Percentiles rank a stretch among this genome's conserved stretches.
phyloP scores from a whole-genome alignment of 2,888 invertebrate genomes.

The Flexamia atlantica region DNA sequence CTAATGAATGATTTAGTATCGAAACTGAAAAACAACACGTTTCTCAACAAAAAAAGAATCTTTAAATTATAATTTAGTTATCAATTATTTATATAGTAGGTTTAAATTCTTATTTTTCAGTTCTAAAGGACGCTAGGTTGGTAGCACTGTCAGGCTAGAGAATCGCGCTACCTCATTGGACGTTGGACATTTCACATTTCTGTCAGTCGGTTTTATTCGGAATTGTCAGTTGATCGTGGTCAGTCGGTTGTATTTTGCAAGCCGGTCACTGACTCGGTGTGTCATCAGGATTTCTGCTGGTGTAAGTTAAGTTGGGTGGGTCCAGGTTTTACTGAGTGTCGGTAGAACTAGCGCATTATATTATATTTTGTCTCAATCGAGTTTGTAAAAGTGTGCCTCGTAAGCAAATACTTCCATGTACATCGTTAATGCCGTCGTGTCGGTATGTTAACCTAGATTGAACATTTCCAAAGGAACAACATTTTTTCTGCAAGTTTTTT shows the following conservation, averaged over 20 bases:
- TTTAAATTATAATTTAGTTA: too few relatives aligned
- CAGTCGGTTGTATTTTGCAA: background rate
- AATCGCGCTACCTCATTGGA: background rate
- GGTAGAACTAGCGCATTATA: too few relatives aligned
- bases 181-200: background rate
- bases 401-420: too few relatives aligned
- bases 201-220: background rate
- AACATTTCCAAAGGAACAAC: background rate
- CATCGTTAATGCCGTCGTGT: conserved; percentile 2
- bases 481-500: background rate
- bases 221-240: conserved; percentile 24
- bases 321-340: background rate
- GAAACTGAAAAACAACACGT: too few relatives aligned
- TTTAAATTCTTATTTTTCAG: background rate
- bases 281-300: background rate
- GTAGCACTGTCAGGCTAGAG: background rate
- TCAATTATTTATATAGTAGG: too few relatives aligned
- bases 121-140: background rate
- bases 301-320: conserved; percentile 20
- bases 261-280: background rate
- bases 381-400: too few relatives aligned
- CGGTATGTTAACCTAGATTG: conserved; percentile 45
- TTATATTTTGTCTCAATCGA: too few relatives aligned
- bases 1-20: too few relatives aligned
- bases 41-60: too few relatives aligned